A percentile compares a stretch with the other conserved stretches of the same genome.
Evolutionary conservation across 2,113 vertebrate species (phyloP).

Genomic region (Neomonachus schauinslandi): DNA sequence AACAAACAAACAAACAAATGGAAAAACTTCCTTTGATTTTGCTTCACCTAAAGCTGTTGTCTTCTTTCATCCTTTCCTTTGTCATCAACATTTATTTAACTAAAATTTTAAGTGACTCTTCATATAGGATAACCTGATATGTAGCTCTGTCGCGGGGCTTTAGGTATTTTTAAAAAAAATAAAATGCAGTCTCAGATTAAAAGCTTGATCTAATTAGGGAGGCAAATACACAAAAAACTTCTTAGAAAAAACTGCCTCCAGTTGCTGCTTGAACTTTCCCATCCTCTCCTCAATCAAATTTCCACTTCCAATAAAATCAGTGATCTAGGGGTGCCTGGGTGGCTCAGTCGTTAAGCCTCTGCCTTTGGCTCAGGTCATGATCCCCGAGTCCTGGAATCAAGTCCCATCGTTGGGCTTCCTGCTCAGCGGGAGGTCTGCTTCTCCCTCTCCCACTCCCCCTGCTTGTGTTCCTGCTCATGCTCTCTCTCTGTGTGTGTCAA

Average conservation of each 20-base stretch:
- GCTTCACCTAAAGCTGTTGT: not conserved
- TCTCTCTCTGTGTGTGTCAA: too few relatives aligned
- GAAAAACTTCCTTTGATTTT: not conserved
- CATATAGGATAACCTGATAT: not conserved
- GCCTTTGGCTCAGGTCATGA: too few relatives aligned
- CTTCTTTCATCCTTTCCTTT: conserved; percentile 7
- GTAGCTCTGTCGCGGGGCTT: not conserved
- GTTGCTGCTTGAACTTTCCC: not conserved
- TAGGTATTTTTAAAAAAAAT: not conserved
- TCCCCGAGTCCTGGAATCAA: too few relatives aligned
- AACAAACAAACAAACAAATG: not conserved
- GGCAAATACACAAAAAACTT: not conserved
- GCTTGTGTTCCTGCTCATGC: too few relatives aligned
- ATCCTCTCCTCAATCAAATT: not conserved
- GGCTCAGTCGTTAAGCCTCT: too few relatives aligned
- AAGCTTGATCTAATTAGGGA: not conserved
- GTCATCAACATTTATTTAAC: not conserved
- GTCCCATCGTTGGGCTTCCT: too few relatives aligned
- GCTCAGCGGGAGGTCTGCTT: too few relatives aligned
- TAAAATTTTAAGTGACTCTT: not conserved
- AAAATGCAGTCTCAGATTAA: not conserved
- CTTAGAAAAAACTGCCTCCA: not conserved
- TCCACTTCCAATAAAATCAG: not conserved
- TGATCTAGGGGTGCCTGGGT: not conserved
- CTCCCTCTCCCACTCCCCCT: too few relatives aligned